Percentiles rank a stretch among this genome's conserved stretches.
Evolutionary conservation across 2,888 invertebrate species (phyloP).

Genomic region (Thereva unica): DNA sequence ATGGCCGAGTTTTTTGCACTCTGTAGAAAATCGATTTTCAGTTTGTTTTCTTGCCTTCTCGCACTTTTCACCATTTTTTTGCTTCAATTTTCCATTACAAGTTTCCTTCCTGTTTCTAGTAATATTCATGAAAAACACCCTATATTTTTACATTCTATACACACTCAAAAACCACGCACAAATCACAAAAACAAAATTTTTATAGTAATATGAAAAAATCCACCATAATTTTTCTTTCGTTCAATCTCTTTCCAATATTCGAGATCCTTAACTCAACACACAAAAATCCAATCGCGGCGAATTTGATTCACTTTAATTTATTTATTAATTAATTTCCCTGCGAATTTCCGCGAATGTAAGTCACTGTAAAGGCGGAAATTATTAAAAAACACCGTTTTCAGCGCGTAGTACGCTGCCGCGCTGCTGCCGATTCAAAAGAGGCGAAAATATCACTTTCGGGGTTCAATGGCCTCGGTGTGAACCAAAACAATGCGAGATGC

Average conservation of each 20-base stretch:
- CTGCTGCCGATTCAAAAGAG: slow-evolving; percentile 28
- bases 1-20: slow-evolving; percentile 44
- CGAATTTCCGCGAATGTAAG: not conserved
- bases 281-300: too few relatives aligned
- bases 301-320: too few relatives aligned
- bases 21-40: slow-evolving; percentile 40
- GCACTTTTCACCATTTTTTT: not conserved
- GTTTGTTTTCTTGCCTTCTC: not conserved
- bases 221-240: too few relatives aligned
- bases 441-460: slow-evolving; percentile 44
- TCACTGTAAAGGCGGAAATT: slow-evolving; percentile 24
- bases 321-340: too few relatives aligned
- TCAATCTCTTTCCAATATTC: too few relatives aligned
- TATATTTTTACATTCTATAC: too few relatives aligned
- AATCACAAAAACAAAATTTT: too few relatives aligned
- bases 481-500: slow-evolving; percentile 43
- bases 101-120: not conserved
- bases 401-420: slow-evolving; percentile 13
- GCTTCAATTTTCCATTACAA: slow-evolving; percentile 12
- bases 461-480: slow-evolving; percentile 45
- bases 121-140: too few relatives aligned
- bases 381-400: slow-evolving; percentile 10
- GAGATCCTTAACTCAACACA: too few relatives aligned
- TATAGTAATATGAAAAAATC: too few relatives aligned
- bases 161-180: too few relatives aligned